Conservation (phyloP, 2,113 vertebrate species). For the Periophthalmodon schlosseri region DNA sequence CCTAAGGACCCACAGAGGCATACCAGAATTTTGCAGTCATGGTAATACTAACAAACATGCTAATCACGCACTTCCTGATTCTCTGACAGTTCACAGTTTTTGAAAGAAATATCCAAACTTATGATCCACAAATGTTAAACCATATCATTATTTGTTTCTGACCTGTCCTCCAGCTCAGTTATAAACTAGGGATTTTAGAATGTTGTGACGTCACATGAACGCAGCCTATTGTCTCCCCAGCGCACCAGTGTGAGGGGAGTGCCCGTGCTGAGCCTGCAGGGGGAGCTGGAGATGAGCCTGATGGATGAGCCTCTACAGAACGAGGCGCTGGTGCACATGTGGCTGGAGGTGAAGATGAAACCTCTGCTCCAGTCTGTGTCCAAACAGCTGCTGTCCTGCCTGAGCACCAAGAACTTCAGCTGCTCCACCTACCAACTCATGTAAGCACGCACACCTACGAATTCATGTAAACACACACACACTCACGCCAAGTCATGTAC, state of each 20-base stretch:
- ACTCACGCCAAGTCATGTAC: neutral
- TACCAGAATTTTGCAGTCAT: too few relatives aligned
- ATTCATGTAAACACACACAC: too few relatives aligned
- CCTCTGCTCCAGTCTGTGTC: conserved; percentile 71
- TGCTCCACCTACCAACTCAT: conserved; percentile 75
- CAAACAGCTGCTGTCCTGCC: conserved; percentile 72
- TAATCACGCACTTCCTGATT: too few relatives aligned
- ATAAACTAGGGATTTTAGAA: too few relatives aligned
- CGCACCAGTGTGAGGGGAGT: conserved; percentile 50
- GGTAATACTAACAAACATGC: too few relatives aligned
- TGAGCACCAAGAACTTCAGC: conserved; percentile 77
- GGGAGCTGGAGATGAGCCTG: conserved; percentile 30
- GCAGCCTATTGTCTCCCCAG: conserved; percentile 34
- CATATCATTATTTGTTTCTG: too few relatives aligned
- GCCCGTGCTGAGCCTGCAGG: conserved; percentile 58
- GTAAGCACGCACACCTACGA: conserved; percentile 52
- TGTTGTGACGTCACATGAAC: too few relatives aligned
- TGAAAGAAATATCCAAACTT: too few relatives aligned
- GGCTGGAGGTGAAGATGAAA: conserved; percentile 72
- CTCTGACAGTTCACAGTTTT: too few relatives aligned
- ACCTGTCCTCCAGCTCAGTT: too few relatives aligned
- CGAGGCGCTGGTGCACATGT: conserved; percentile 68
- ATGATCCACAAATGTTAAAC: too few relatives aligned
- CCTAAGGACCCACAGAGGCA: conserved; percentile 18
- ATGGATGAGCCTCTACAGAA: conserved; percentile 52